Percentiles rank a stretch among this genome's conserved stretches.
Evolutionary conservation across 53 echinoderm and acorn worm species (phyloP).

Genomic region (Temnopleurus reevesii): DNA sequence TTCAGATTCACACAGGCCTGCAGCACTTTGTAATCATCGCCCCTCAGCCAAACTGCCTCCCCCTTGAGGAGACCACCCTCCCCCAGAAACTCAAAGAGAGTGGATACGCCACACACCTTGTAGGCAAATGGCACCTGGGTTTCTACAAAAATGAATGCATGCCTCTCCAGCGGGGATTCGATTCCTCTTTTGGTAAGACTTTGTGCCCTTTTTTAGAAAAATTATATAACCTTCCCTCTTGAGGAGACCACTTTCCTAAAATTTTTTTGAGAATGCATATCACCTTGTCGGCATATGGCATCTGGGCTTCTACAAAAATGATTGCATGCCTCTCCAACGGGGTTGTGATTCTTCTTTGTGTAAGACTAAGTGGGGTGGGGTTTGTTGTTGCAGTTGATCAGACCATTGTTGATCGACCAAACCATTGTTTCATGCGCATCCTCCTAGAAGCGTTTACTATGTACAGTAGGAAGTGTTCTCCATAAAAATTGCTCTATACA

Average conservation of each 20-base stretch:
- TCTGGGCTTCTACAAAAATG: no score
- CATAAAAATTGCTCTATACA: no score
- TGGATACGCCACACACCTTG: slow-evolving; percentile 61
- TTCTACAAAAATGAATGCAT: slow-evolving; percentile 66
- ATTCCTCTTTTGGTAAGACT: slow-evolving; percentile 56
- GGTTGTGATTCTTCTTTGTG: no score
- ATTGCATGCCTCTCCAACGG: no score
- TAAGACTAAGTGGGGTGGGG: no score
- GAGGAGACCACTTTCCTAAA: background rate
- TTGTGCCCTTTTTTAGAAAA: no score
- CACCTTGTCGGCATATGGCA: no score
- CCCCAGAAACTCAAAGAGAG: slow-evolving; percentile 61
- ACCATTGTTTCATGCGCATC: no score
- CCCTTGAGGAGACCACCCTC: slow-evolving; percentile 55
- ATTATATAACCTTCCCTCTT: background rate
- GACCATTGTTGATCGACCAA: no score
- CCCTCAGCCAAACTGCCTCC: slow-evolving; percentile 58
- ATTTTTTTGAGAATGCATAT: background rate
- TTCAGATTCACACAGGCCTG: slow-evolving; percentile 64
- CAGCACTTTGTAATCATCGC: slow-evolving; percentile 60
- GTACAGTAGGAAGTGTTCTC: no score
- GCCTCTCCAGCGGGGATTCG: slow-evolving; percentile 60
- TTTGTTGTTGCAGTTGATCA: no score
- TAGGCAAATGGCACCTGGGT: slow-evolving; percentile 67
- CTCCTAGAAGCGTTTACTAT: no score